Evolutionary conservation across 2,888 invertebrate genomes (phyloP).

Genomic region (Chalcis sispes): DNA sequence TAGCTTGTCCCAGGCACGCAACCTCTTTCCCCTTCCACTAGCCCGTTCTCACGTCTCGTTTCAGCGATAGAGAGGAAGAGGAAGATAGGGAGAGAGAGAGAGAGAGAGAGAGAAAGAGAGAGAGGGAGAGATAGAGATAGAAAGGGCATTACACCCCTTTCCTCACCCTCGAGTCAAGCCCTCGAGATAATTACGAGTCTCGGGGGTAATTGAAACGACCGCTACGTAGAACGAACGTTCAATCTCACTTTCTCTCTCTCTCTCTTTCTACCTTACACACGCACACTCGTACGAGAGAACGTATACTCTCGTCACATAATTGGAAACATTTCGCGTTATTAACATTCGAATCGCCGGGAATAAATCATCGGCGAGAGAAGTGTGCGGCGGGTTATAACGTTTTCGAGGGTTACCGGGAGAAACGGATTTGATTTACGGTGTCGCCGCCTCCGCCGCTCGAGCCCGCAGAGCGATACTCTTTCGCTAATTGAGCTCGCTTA

Average conservation of each 20-base stretch:
- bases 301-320: not conserved
- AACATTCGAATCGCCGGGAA: not conserved
- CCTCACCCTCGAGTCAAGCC: not conserved
- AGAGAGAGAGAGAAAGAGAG: too few relatives aligned
- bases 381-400: too few relatives aligned
- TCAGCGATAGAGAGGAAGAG: too few relatives aligned
- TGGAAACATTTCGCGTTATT: not conserved
- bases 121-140: too few relatives aligned
- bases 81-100: too few relatives aligned
- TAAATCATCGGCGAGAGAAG: not conserved
- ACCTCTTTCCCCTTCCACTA: not conserved
- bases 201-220: not conserved
- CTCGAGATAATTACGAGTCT: not conserved
- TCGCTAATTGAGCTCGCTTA: slow-evolving; percentile 40
- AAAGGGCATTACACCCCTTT: too few relatives aligned
- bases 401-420: too few relatives aligned
- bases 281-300: not conserved
- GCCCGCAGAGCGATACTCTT: slow-evolving; percentile 13
- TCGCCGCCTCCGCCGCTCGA: not conserved
- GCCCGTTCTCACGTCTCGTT: not conserved
- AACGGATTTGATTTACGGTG: slow-evolving; percentile 23
- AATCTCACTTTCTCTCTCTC: not conserved
- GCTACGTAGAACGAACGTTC: not conserved
- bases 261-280: not conserved
- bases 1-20: slow-evolving; percentile 13